Evolutionary conservation across 2,888 invertebrate genomes (phyloP), one percentile per base, ranked within the genome.

Genomic region (Mesopsocus fuscifrons): DNA sequence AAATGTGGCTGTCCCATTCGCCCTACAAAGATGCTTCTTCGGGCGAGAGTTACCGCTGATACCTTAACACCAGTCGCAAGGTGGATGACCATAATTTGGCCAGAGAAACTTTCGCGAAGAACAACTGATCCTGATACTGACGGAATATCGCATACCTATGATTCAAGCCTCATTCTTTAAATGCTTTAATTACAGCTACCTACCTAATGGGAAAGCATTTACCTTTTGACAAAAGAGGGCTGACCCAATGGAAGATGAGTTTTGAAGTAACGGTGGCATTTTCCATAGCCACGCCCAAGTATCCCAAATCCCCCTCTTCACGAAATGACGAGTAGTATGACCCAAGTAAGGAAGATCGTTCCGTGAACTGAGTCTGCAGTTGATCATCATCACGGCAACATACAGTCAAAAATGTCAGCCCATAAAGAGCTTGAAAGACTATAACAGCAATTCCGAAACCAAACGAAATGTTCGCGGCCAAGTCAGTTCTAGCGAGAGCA

Each of bases 181-280:
- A n/a, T n/a, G n/a, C n/a, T n/a, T n/a, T n/a, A n/a, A n/a, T n/a
- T n/a, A n/a, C n/a, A n/a, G n/a, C n/a, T n/a, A n/a, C n/a, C n/a
- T n/a, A n/a, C n/a, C n/a, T n/a, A n/a, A n/a, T n/a, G n/a, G n/a
- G n/a, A n/a, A n/a, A n/a, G n/a, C n/a, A n/a, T n/a, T n/a, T n/a
- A n/a, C n/a, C n/a, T 65, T 87, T 88, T 45, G 70, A 61, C 60
- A 94, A 77, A 44, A 94, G 61, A 2, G 84, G 82, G 49, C 77
- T 72, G 2, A 89, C 88, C 94, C 94, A 94, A 47, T 74, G 67
- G 58, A 94, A 88, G 18, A 78, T 60, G n/a, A 92, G 63, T 55
- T 73, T 74, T 0, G 88, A 85, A 2, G 77, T 54, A 55, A 68
- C 69, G 43, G 72, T 71, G 11, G 67, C 65, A 48, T 77, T 72